Evolutionary conservation across 2,113 vertebrate genomes (phyloP).

Genomic region (Nematolebias whitei): DNA sequence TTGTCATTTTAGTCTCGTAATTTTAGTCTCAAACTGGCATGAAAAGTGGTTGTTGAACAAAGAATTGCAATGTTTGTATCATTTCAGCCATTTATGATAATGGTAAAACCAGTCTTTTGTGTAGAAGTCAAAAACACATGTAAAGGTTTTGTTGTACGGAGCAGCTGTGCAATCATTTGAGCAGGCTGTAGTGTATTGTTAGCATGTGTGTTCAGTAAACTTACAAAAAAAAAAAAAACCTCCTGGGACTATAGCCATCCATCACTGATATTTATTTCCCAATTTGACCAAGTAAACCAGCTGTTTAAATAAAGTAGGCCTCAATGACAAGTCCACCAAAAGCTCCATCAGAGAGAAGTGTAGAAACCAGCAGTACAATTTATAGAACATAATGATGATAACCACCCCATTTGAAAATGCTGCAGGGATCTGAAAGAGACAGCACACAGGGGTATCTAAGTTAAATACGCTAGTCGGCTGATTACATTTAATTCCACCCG

Average conservation of each 20-base stretch:
- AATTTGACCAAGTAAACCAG: slow-evolving; percentile 9
- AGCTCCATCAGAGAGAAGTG: slow-evolving; percentile 33
- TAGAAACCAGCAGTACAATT: slow-evolving; percentile 36
- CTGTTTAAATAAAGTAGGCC: slow-evolving; percentile 42
- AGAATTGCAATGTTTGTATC: neutral
- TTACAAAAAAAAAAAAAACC: slow-evolving; percentile 13
- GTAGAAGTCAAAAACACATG: too few species aligned
- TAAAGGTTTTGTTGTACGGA: neutral
- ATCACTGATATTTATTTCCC: slow-evolving; percentile 15
- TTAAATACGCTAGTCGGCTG: slow-evolving; percentile 72
- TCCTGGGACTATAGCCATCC: slow-evolving; percentile 20
- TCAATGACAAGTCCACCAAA: slow-evolving; percentile 20
- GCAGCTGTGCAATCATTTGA: slow-evolving; percentile 24
- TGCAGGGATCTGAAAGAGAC: slow-evolving; percentile 39
- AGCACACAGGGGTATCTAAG: slow-evolving; percentile 56
- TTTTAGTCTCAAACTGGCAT: too few species aligned
- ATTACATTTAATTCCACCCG: slow-evolving; percentile 65
- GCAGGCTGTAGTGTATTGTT: slow-evolving; percentile 3
- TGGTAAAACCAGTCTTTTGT: neutral
- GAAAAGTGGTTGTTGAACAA: too few species aligned
- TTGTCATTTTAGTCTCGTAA: too few species aligned
- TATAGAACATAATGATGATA: slow-evolving; percentile 57
- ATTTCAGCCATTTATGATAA: neutral
- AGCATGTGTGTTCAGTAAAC: slow-evolving; percentile 22
- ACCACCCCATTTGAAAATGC: slow-evolving; percentile 38